Evolutionary conservation across 2,113 vertebrate genomes (phyloP).

Genomic region (Nestor notabilis): DNA sequence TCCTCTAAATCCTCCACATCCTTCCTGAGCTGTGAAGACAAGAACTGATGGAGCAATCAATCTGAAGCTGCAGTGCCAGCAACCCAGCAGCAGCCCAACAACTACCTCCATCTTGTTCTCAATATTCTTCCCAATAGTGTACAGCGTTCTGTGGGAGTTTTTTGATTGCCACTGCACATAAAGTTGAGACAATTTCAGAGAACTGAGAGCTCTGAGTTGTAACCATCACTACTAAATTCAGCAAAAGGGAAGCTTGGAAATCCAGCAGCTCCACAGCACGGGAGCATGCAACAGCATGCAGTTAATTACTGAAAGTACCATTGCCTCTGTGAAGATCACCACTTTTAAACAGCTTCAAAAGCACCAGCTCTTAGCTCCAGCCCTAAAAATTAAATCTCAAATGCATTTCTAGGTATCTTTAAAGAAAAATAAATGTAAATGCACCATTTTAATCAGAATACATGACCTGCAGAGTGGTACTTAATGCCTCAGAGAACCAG

Average conservation of each 20-base stretch:
- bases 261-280: accelerated
- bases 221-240: not conserved
- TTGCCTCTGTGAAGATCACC: not conserved
- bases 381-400: not conserved
- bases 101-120: not conserved
- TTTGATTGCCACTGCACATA: not conserved
- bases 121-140: accelerated
- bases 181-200: not conserved
- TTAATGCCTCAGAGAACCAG: not conserved
- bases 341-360: not conserved
- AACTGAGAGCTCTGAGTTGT: not conserved
- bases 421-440: not conserved
- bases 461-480: accelerated
- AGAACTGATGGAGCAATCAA: not conserved
- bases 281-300: not conserved
- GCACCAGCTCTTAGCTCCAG: not conserved
- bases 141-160: not conserved
- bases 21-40: not conserved
- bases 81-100: not conserved
- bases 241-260: not conserved
- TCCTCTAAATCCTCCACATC: not conserved
- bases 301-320: not conserved
- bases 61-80: not conserved
- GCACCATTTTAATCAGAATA: not conserved
- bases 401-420: not conserved